These are phyloP conservation scores for Hypotaenidia philippensis DNA, from an alignment of 2,797 vertebrate species.

Conservation along the genomic window DNA sequence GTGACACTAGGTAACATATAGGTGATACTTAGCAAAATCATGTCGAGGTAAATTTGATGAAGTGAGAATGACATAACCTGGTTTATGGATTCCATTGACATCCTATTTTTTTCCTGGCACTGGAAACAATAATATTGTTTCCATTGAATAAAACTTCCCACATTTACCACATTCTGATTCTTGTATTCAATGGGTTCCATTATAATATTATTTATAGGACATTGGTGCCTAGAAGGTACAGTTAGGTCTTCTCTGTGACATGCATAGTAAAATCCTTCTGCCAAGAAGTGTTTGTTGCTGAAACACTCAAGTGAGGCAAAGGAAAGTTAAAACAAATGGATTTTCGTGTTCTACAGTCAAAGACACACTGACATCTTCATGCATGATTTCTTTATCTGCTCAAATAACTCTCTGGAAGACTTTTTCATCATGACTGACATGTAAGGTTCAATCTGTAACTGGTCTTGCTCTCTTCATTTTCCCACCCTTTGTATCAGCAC, in stretches of 20 bases:
- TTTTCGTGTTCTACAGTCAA: slow-evolving; percentile 41
- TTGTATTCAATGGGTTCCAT: not conserved
- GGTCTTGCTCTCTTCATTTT: slow-evolving; percentile 15
- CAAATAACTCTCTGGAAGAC: slow-evolving; percentile 29
- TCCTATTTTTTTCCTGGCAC: not conserved
- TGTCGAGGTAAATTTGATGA: slow-evolving; percentile 64
- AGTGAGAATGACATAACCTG: slow-evolving; percentile 54
- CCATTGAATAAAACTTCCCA: not conserved
- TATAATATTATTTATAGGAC: slow-evolving; percentile 3
- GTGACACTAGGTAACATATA: slow-evolving; percentile 47
- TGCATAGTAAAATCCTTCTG: not conserved
- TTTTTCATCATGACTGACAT: slow-evolving; percentile 24
- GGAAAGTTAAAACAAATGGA: slow-evolving; percentile 34
- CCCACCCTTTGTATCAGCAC: not conserved
- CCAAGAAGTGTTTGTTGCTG: not conserved
- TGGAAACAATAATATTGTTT: slow-evolving; percentile 29
- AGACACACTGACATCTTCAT: slow-evolving; percentile 41
- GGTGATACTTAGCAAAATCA: slow-evolving; percentile 60
- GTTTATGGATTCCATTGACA: slow-evolving; percentile 52
- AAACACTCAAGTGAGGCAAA: slow-evolving; percentile 23
- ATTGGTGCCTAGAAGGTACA: slow-evolving; percentile 3
- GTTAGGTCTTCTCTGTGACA: not conserved
- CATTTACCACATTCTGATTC: not conserved
- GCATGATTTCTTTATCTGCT: slow-evolving; percentile 51
- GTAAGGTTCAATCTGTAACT: slow-evolving; percentile 9